phyloP scores from a whole-genome alignment of 2,797 vertebrate genomes.

The Buphagus erythrorhynchus region DNA sequence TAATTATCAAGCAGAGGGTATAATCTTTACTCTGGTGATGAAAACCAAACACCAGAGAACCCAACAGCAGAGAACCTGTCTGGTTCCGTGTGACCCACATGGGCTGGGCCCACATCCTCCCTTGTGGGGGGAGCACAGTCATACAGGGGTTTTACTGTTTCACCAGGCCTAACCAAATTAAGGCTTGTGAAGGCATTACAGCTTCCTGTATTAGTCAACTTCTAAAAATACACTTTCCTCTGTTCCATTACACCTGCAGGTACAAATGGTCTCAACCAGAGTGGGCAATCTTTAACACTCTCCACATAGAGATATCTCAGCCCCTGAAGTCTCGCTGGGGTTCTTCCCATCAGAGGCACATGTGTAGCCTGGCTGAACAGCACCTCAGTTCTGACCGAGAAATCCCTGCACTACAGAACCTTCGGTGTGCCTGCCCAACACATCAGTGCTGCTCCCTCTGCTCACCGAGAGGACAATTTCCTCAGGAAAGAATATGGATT shows the following conservation, averaged over 20 bases:
- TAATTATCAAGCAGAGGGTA: background rate
- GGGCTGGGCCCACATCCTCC: background rate
- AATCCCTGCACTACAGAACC: background rate
- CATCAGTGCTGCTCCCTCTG: background rate
- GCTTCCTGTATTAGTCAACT: background rate
- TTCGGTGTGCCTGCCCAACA: background rate
- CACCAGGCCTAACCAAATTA: background rate
- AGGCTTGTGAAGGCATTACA: background rate
- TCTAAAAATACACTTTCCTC: background rate
- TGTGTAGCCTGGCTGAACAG: background rate
- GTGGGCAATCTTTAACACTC: background rate
- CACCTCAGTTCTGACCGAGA: rapidly evolving
- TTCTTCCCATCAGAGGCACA: background rate
- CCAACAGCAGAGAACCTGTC: background rate
- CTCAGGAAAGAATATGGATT: rapidly evolving
- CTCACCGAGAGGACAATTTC: background rate
- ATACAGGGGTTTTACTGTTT: background rate
- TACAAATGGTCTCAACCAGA: background rate
- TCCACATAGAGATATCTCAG: background rate
- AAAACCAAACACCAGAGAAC: background rate
- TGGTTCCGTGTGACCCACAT: background rate
- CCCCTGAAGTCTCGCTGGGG: background rate
- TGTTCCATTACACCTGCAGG: background rate
- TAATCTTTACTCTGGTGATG: background rate
- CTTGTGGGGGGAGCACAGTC: background rate